These are phyloP conservation scores for Leuctra nigra DNA, from an alignment of 2,888 invertebrate genomes.

Conservation along the genomic window DNA sequence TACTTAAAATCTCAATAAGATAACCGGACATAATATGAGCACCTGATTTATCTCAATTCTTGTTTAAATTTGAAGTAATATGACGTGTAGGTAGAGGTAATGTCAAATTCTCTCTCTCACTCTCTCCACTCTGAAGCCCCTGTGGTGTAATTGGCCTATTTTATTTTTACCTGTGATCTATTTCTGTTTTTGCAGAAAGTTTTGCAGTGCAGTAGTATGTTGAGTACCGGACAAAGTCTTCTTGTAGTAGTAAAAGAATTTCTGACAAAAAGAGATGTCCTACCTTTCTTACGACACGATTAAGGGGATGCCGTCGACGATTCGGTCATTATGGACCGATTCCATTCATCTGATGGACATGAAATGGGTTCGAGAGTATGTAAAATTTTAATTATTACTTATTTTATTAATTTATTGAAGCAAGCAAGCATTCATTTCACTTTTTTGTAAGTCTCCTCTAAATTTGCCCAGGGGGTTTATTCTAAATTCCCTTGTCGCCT, in stretches of 20 bases:
- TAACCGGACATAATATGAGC: not conserved
- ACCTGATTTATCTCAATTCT: not conserved
- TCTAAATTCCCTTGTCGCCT: too few relatives aligned
- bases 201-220: conserved; percentile 1
- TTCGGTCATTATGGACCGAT: conserved; percentile 9
- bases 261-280: conserved; percentile 1
- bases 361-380: conserved; percentile 24
- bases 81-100: not conserved
- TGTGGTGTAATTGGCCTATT: not conserved
- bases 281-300: not conserved
- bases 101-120: not conserved
- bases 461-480: too few relatives aligned
- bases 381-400: too few relatives aligned
- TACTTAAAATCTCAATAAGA: not conserved
- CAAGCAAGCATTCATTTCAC: too few relatives aligned
- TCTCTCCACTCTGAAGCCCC: not conserved
- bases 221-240: not conserved
- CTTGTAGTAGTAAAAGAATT: not conserved
- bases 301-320: conserved; percentile 2
- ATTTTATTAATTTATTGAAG: too few relatives aligned
- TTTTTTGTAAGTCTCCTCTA: too few relatives aligned
- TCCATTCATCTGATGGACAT: not conserved
- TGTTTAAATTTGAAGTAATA: not conserved
- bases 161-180: conserved; percentile 10
- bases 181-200: not conserved